Percentiles rank a stretch among this genome's conserved stretches.
Conservation (phyloP, 2,113 vertebrate species). For the Gopherus evgoodei region DNA sequence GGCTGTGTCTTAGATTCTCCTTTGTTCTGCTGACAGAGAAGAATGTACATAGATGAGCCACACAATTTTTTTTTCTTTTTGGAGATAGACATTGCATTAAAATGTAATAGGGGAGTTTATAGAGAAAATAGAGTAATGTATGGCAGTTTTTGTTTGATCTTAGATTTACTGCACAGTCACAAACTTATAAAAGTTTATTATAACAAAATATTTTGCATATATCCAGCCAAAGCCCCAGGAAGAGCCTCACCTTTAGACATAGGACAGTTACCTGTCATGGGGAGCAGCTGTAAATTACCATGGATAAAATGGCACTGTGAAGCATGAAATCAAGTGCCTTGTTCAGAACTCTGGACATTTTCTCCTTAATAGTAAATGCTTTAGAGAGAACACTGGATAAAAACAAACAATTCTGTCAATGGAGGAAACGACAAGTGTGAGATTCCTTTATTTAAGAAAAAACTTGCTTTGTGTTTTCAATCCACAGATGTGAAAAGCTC, state of each 20-base stretch:
- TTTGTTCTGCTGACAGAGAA: background rate
- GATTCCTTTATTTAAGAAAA: background rate
- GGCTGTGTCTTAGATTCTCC: background rate
- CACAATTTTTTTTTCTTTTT: background rate
- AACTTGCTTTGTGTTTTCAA: background rate
- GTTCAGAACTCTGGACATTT: background rate
- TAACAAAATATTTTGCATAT: background rate
- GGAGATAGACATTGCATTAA: background rate
- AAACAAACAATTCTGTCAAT: background rate
- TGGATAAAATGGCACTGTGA: background rate
- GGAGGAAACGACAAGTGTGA: background rate
- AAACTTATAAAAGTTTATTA: background rate
- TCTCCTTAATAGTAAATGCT: background rate
- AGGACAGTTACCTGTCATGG: background rate
- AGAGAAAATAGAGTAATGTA: slow-evolving; percentile 8
- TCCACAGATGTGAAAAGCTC: background rate
- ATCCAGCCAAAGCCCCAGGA: background rate
- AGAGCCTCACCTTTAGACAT: background rate
- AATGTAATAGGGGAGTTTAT: slow-evolving; percentile 8
- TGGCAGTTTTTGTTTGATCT: slow-evolving; percentile 9
- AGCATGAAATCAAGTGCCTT: slow-evolving; percentile 32
- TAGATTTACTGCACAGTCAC: background rate
- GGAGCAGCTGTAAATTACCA: slow-evolving; percentile 8
- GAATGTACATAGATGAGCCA: background rate
- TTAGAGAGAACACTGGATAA: background rate